Base-by-base conservation (phyloP, 2,888 invertebrate species). In the Orthosia cruda region DNA sequence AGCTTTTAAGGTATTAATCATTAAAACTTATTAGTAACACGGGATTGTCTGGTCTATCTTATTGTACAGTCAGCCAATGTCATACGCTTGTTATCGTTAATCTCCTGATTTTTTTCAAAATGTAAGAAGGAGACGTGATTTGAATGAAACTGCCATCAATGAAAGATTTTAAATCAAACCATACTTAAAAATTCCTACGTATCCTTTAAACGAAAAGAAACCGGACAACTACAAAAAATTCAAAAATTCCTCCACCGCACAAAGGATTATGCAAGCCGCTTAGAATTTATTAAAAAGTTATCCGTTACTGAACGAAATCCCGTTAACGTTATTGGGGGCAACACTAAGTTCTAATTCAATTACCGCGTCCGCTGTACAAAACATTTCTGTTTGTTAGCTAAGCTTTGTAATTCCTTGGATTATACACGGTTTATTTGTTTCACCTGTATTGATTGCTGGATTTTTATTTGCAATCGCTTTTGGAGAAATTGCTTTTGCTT, bases 291-390 rank as follows among this genome's bases (percentile, higher is more conserved):
- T 79, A 83, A 87, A 86, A 87, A 84, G 66, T 86, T 85, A 80
- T 87, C 84, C 83, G 81, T 87, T 79, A 70, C 86, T 86, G 88
- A 89, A 86, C 74, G 75, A 80, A 93, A 94, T 94, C 94, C 93
- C 90, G 92, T 94, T 94, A 94, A 86, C 87, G 89, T 89, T 93
- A 95, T 94, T 92, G 93, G 91, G 94, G 93, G 91, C 94, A 92
- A 87, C 89, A 91, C 91, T 91, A 90, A 92, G 91, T 92, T 90
- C 91, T 95, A 95, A 95, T 95, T 94, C 88, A 95, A 95, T 95
- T 95, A 95, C 85, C 90, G 88, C 85, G 87, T 90, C 63, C 57
- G 79, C 78, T 81, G 83, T 87, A 89, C 90, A 90, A 89, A 89
- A 89, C 85, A 87, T 88, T 86, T 86, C 87, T 88, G 80, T 89